Base-by-base conservation (phyloP, 1,140 invertebrate species). In the Drosophila kikkawai region DNA sequence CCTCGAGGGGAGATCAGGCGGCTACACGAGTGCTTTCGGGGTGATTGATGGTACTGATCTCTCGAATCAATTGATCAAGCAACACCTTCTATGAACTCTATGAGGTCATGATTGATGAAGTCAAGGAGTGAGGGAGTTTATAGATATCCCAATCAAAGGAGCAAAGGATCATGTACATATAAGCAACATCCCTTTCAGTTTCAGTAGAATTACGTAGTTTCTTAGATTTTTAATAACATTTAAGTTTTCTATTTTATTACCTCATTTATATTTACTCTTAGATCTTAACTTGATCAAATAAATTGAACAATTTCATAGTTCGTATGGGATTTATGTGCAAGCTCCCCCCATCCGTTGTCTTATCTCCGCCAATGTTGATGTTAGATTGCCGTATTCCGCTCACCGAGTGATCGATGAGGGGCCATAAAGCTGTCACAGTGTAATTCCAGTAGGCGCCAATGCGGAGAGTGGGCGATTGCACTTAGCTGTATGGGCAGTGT, bases 401-500 rank as follows among this genome's bases (percentile, higher is more conserved):
- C 51, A 22, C 42, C 41, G 11, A 39, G 17, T 86, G 82, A 85
- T 86, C 83, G 76, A 87, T 88, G 71, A 64, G 53, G 36, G 48
- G 26, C 70, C 84, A 66, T 86, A 83, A 83, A 86, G 48, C 76
- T 84, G 80, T 65, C 83, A 37, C 51, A 22, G 77, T 88, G 83
- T 87, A 88, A 87, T 78, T 65, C 83, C 83, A 87, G 83, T 88
- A 87, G 83, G 83, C 83, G 83, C 83, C 83, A 64, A 50, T 2
- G 41, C 17, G 9, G 63, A 36, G 57, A 53, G 47, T 12, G 60
- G 47, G 73, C 22, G 50, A 37, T 29, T 66, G 37, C 51, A 75
- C 42, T 56, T 69, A 51, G 39, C 66, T 12, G 8, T 39, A 39
- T 15, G 8, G 36, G 13, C 32, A 44, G 48, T 63, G 71, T 44